These are phyloP conservation scores for Antennarius striatus DNA, from an alignment of 2,113 vertebrate species.

Conservation along the genomic window DNA sequence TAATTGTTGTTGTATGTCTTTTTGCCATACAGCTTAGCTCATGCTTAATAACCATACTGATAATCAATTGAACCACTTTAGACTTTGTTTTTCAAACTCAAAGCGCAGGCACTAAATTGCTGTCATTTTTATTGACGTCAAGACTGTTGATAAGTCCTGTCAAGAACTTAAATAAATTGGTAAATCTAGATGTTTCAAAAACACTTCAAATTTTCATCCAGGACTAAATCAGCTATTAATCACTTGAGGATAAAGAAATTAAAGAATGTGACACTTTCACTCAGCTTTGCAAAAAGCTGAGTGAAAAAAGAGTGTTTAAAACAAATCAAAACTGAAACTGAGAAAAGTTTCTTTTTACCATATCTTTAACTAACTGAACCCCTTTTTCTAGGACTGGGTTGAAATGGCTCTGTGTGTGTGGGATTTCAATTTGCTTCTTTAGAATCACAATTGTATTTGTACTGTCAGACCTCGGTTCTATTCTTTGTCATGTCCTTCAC, in stretches of 20 bases:
- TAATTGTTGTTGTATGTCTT: slow-evolving; percentile 50
- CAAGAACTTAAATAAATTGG: slow-evolving; percentile 45
- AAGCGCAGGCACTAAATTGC: slow-evolving; percentile 51
- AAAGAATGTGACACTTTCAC: slow-evolving; percentile 21
- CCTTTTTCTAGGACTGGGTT: slow-evolving; percentile 45
- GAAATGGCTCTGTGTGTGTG: slow-evolving; percentile 31
- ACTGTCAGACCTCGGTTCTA: slow-evolving; percentile 38
- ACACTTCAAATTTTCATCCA: slow-evolving; percentile 51
- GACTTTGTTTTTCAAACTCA: slow-evolving; percentile 43
- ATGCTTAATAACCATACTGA: slow-evolving; percentile 47
- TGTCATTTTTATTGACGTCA: slow-evolving; percentile 49
- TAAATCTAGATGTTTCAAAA: slow-evolving; percentile 62
- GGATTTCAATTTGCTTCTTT: slow-evolving; percentile 2
- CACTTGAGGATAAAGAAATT: slow-evolving; percentile 55
- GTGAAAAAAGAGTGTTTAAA: slow-evolving; percentile 46
- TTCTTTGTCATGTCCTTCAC: too few species aligned
- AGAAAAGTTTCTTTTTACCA: slow-evolving; percentile 15
- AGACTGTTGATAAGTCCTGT: slow-evolving; percentile 52
- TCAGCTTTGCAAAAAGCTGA: slow-evolving; percentile 5
- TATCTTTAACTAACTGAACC: slow-evolving; percentile 24
- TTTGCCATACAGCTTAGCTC: slow-evolving; percentile 43
- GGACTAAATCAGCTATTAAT: slow-evolving; percentile 62
- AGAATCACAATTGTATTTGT: slow-evolving; percentile 23
- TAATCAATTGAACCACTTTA: slow-evolving; percentile 63
- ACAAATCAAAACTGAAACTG: slow-evolving; percentile 48